Evolutionary conservation across 2,888 invertebrate genomes (phyloP).

Genomic region (Tortricodes alternella): DNA sequence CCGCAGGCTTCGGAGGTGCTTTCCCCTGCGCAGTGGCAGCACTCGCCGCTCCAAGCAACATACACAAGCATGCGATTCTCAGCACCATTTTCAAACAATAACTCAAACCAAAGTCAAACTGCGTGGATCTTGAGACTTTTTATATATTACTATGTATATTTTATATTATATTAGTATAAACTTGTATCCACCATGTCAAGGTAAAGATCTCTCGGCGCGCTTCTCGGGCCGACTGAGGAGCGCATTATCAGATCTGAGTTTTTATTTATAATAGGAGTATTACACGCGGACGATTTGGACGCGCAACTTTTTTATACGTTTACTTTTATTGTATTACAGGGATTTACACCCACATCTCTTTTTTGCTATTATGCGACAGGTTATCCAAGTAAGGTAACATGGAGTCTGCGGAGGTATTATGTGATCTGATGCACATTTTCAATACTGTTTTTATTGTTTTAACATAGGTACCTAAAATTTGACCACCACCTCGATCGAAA

Average conservation of each 20-base stretch:
- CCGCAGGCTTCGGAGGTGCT: conserved; percentile 52
- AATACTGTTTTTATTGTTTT: too few relatives aligned
- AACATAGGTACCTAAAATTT: too few relatives aligned
- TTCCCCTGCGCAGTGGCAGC: conserved; percentile 56
- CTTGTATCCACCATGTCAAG: conserved; percentile 31
- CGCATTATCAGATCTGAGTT: conserved; percentile 6
- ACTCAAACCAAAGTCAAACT: neutral
- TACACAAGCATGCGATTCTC: conserved; percentile 37
- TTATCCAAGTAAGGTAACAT: too few relatives aligned
- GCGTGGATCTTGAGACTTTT: too few relatives aligned
- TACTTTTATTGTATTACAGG: neutral
- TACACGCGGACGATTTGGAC: conserved; percentile 1
- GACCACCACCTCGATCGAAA: too few relatives aligned
- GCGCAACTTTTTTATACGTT: neutral
- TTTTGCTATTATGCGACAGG: neutral
- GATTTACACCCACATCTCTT: neutral
- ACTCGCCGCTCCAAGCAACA: conserved; percentile 52
- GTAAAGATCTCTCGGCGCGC: conserved; percentile 26
- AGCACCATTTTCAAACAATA: conserved; percentile 6
- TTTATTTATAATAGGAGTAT: conserved; percentile 10
- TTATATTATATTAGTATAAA: neutral
- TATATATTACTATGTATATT: too few relatives aligned
- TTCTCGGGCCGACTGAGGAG: conserved; percentile 50
- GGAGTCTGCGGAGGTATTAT: too few relatives aligned
- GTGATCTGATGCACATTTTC: too few relatives aligned